A percentile compares a stretch with the other conserved stretches of the same genome.
These are phyloP conservation scores for Chaenodraco wilsoni DNA, from an alignment of 2,797 vertebrate species.

Conservation along the genomic window DNA sequence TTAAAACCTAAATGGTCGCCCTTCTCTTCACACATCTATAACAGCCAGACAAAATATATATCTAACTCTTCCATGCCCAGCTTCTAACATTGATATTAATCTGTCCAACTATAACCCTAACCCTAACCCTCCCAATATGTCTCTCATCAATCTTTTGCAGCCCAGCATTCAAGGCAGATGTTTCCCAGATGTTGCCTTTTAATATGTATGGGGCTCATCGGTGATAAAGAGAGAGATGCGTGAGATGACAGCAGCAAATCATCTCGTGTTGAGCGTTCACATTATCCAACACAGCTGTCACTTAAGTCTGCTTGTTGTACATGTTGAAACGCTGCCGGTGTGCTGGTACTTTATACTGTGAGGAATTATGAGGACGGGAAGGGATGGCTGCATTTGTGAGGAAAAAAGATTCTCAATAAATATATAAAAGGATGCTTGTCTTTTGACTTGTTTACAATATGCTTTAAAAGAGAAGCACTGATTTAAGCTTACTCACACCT, in stretches of 20 bases:
- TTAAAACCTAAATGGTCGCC: conserved; percentile 25
- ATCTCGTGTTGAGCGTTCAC: conserved; percentile 40
- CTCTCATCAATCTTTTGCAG: conserved; percentile 34
- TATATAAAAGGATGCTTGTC: background rate
- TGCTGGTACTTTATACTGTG: conserved; percentile 2
- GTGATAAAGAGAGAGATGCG: conserved; percentile 42
- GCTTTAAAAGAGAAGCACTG: conserved; percentile 11
- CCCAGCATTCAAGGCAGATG: conserved; percentile 23
- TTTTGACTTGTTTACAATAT: background rate
- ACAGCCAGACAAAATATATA: background rate
- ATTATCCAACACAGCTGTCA: conserved; percentile 57
- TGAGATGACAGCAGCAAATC: conserved; percentile 52
- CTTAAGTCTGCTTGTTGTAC: conserved; percentile 14
- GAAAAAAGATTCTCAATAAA: background rate
- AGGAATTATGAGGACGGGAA: background rate
- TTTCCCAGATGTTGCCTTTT: conserved; percentile 59
- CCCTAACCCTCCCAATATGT: background rate
- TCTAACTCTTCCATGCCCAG: background rate
- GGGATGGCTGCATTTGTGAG: background rate
- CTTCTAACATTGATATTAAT: conserved; percentile 20
- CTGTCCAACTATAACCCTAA: background rate
- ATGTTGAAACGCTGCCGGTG: conserved; percentile 9
- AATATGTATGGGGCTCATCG: conserved; percentile 21
- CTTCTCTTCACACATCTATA: conserved; percentile 4
- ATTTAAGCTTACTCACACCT: conserved; percentile 21